These are phyloP conservation scores for Coreius guichenoti DNA, from an alignment of 2,797 vertebrate species.

Conservation along the genomic window DNA sequence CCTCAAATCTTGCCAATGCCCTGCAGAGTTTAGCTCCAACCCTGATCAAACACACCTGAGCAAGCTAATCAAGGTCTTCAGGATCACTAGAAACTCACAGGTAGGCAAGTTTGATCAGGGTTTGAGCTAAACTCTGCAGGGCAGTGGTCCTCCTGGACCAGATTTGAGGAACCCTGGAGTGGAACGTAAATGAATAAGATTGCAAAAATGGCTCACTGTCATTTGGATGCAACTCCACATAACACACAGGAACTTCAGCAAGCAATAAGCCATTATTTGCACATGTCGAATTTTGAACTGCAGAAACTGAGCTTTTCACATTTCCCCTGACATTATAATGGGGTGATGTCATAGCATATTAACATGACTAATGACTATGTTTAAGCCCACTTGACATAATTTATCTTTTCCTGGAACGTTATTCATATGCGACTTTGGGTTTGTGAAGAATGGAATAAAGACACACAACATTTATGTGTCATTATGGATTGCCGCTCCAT, in stretches of 20 bases:
- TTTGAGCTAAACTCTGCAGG: too few species aligned
- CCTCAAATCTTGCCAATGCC: too few species aligned
- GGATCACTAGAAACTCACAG: too few species aligned
- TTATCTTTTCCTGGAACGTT: conserved; percentile 20
- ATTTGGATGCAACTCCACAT: conserved; percentile 21
- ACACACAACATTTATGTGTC: conserved; percentile 40
- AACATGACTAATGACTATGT: conserved; percentile 33
- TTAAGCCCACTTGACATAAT: conserved; percentile 36
- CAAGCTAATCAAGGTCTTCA: too few species aligned
- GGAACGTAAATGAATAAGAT: not conserved
- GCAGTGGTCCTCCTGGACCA: too few species aligned
- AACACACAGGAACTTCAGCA: not conserved
- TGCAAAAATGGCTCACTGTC: not conserved
- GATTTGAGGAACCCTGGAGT: not conserved
- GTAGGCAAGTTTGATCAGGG: too few species aligned
- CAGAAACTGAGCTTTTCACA: conserved; percentile 19
- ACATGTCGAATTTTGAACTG: conserved; percentile 7
- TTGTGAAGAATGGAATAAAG: conserved; percentile 33
- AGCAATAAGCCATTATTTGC: not conserved
- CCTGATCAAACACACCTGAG: too few species aligned
- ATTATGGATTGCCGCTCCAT: conserved; percentile 51
- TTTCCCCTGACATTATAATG: conserved; percentile 29
- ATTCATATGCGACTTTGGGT: conserved; percentile 11
- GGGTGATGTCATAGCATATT: conserved; percentile 36
- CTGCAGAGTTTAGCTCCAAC: too few species aligned